Evolutionary conservation across 2,797 vertebrate species (phyloP), one percentile per base, ranked within the genome.

Genomic region (Pantherophis vulpinus): DNA sequence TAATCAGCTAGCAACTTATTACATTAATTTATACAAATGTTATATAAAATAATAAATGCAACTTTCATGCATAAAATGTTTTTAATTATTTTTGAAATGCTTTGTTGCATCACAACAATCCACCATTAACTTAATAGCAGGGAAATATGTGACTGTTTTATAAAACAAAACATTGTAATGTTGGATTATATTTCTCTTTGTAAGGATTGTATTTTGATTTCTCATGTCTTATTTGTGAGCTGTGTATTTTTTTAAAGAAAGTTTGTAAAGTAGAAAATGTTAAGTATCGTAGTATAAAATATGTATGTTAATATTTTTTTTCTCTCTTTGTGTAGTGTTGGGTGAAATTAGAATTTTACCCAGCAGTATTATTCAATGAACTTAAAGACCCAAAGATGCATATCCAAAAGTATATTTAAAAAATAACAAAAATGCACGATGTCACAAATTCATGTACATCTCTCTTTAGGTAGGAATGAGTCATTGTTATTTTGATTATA

Each of bases 361-460:
- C 61, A 97, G 96, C 98, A 98, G 98, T 98, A 98, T 98, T 98
- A 98, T 98, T 98, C 98, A 98, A 98, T 98, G 97, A 98, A 98
- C 94, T 98, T 98, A 98, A 98, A 98, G 96, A 98, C 94, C 95
- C 98, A 98, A 97, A 97, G 98, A 97, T 98, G 97, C 96, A 97
- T 97, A 97, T 97, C 98, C 97, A 97, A 96, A 97, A 96, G 93
- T 93, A 94, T 93, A 92, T 95, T 66, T 47, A 90, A 58, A 56
- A 87, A 58, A 58, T 8, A 56, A 74, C 16, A 47, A 25, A 79
- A 37, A 37, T 42, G 12, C 27, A 87, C 1, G n/a, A 12, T 4
- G 8, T 63, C 20, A 42, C 94, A 88, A 4, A 20, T 32, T 93
- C 94, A 90, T 95, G 13, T 88, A 88, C 61, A 70, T 12, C 20